phyloP scores from a whole-genome alignment of 92 coral and sea anemone species.

The Montipora capitata region DNA sequence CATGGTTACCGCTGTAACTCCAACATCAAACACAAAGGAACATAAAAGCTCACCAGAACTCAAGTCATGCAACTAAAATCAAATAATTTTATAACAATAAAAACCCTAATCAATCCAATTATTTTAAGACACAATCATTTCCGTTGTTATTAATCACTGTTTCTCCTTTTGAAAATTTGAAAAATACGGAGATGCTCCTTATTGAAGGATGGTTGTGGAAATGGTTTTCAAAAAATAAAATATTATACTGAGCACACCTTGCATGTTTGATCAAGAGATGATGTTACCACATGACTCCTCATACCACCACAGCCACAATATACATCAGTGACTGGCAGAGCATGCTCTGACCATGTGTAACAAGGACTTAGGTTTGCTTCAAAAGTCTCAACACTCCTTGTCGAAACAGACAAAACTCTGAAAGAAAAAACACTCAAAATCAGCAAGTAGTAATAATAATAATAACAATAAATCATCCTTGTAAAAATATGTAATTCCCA shows the following conservation, averaged over 20 bases:
- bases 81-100: not conserved
- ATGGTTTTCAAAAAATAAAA: no score
- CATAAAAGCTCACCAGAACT: constrained; percentile 95
- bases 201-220: no score
- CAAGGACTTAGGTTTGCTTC: constrained; percentile 46
- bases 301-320: constrained; percentile 91
- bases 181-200: no score
- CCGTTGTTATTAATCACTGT: no score
- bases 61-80: constrained; percentile 84
- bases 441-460: no score
- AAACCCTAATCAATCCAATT: no score
- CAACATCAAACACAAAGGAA: constrained; percentile 88
- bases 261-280: constrained; percentile 98
- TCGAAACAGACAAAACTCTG: constrained; percentile 74
- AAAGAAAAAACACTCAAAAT: not conserved
- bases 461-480: no score
- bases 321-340: constrained; percentile 92
- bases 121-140: no score
- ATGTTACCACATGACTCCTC: constrained; percentile 85
- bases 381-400: constrained; percentile 26
- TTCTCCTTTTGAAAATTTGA: no score
- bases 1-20: constrained; percentile 86
- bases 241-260: constrained; percentile 64
- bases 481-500: no score
- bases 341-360: constrained; percentile 97